Evolutionary conservation across 2,797 vertebrate species (phyloP).

Genomic region (Nothura maculosa): DNA sequence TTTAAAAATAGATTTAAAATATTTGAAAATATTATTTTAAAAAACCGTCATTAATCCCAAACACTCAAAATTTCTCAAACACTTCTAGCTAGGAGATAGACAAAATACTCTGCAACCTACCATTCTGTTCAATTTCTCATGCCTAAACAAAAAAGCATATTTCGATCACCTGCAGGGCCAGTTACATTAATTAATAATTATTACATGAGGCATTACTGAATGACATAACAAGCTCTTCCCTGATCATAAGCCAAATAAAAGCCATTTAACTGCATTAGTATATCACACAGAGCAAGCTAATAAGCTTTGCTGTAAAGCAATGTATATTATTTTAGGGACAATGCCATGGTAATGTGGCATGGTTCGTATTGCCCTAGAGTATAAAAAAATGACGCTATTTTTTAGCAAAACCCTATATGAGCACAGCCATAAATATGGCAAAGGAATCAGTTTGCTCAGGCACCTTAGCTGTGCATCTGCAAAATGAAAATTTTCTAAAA

Average conservation of each 20-base stretch:
- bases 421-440: neutral
- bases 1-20: neutral
- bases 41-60: neutral
- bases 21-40: neutral
- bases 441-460: neutral
- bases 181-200: neutral
- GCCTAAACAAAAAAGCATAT: neutral
- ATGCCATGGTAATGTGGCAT: neutral
- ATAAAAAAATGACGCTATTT: neutral
- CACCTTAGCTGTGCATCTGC: neutral
- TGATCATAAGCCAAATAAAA: neutral
- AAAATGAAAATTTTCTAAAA: neutral
- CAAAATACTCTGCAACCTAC: neutral
- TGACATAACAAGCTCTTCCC: neutral
- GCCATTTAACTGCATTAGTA: neutral
- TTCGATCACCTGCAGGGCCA: neutral
- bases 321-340: neutral
- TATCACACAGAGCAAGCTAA: neutral
- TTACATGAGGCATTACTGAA: neutral
- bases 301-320: neutral
- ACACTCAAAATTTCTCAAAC: too few relatives aligned
- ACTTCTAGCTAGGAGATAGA: neutral
- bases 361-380: neutral
- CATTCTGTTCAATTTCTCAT: neutral
- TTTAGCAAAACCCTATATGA: neutral